Base-by-base conservation (phyloP, 2,888 invertebrate species). In the Trissonchulus latispiculum region DNA sequence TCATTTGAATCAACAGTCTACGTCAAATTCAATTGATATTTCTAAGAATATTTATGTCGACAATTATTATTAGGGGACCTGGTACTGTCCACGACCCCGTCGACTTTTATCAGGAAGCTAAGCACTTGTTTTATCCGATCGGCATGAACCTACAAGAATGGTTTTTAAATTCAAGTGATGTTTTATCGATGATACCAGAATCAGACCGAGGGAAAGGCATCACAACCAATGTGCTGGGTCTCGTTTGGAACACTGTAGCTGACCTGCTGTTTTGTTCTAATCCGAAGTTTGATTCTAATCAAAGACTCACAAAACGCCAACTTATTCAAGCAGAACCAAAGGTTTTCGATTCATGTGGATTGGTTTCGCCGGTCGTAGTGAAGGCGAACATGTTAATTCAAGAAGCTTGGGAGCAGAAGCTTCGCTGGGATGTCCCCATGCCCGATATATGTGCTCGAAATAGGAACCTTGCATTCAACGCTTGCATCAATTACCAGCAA, bases 131-230 rank as follows among this genome's bases (percentile, higher is more conserved):
- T 61, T 8, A 36, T 2, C 28, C n/a, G 18, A 31, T 28, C 2
- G 33, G 23, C 2, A 73, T 73, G 73, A 73, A 73, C 37, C 32
- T 73, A 29, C 18, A 72, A 15, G 73, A 73, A 73, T 73, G 72
- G 72, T 29, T 33, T n/a, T 48, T 59, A 2, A 73, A 73, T 48
- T 31, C 73, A 8, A n/a, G 2, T 3, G 37, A 74, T 28, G 15
- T 59, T 15, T 23, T 59, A 23, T 28, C 23, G 23, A 23, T 23
- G 23, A 23, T 59, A 59, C 59, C 59, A 23, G 59, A 59, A 59
- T 23, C 23, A 23, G 15, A n/a, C n/a, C n/a, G n/a, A n/a, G n/a
- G n/a, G n/a, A n/a, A n/a, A n/a, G n/a, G n/a, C n/a, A n/a, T n/a
- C n/a, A n/a, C n/a, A n/a, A n/a, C n/a, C n/a, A n/a, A 66, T 18